phyloP scores from a whole-genome alignment of 2,888 invertebrate genomes.

The Eupsilia transversa region DNA sequence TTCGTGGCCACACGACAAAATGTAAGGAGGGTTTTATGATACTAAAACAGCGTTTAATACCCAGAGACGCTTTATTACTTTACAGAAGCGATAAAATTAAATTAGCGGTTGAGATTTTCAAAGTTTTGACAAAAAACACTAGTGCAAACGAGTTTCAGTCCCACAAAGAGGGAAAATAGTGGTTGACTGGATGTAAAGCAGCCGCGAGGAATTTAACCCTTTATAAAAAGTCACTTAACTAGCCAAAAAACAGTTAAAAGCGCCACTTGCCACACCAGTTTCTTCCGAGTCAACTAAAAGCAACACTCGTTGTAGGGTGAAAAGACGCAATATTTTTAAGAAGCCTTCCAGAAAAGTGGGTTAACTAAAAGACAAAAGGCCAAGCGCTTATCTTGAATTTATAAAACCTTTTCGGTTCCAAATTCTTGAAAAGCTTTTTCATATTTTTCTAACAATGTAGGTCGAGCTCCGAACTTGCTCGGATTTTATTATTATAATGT shows the following conservation, averaged over 20 bases:
- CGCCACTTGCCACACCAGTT: no score
- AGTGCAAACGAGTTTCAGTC: no score
- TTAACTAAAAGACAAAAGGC: not conserved
- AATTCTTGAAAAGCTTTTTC: not conserved
- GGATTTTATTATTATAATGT: not conserved
- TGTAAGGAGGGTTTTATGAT: conserved; percentile 60
- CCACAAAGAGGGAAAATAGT: no score
- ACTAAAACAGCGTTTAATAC: not conserved
- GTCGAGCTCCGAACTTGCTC: not conserved
- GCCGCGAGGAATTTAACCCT: not conserved
- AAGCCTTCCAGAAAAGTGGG: not conserved
- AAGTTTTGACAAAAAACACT: not conserved
- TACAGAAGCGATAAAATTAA: conserved; percentile 18
- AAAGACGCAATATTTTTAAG: not conserved
- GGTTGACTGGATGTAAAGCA: not conserved
- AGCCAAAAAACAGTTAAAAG: no score
- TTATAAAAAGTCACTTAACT: not conserved
- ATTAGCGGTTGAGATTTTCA: not conserved
- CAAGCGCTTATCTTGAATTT: not conserved
- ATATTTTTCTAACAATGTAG: not conserved
- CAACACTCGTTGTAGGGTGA: not conserved
- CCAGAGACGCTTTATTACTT: conserved; percentile 8
- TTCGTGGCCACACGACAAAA: conserved; percentile 23
- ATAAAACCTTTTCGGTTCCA: not conserved
- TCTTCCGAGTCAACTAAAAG: not conserved